phyloP scores from a whole-genome alignment of 2,113 vertebrate species.

The Pontoporia blainvillei region DNA sequence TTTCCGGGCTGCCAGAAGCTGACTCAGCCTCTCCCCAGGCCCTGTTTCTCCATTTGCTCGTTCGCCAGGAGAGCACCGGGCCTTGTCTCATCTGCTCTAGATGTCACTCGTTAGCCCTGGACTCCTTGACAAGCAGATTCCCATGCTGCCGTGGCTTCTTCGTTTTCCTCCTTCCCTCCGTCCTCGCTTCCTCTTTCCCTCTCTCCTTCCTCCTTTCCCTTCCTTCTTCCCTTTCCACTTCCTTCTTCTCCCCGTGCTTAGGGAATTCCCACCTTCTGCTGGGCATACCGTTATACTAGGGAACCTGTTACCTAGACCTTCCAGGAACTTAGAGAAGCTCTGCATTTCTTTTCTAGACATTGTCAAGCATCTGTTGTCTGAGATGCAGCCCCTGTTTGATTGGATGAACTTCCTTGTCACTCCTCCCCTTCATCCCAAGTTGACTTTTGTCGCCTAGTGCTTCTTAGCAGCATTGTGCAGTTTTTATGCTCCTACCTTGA shows the following conservation, averaged over 20 bases:
- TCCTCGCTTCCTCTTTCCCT: neutral
- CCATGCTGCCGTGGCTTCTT: neutral
- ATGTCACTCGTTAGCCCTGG: neutral
- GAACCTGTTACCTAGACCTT: neutral
- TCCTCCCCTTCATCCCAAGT: neutral
- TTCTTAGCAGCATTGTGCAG: neutral
- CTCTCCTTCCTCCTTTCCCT: neutral
- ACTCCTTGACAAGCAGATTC: neutral
- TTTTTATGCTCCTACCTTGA: neutral
- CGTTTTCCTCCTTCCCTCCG: too few relatives aligned
- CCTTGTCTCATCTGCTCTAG: neutral
- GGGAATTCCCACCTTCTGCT: neutral
- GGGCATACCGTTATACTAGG: neutral
- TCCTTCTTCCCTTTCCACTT: neutral
- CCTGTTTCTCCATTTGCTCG: neutral
- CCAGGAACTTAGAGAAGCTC: neutral
- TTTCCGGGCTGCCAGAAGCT: neutral
- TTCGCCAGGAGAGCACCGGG: neutral
- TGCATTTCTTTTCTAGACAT: neutral
- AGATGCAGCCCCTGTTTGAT: neutral
- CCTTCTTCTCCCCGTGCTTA: neutral
- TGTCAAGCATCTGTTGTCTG: neutral
- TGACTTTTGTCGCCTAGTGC: neutral
- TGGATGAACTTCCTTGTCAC: neutral
- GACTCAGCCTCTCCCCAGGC: neutral